Base-by-base conservation (phyloP, 2,888 invertebrate genomes). In the Dorcus parallelipipedus region DNA sequence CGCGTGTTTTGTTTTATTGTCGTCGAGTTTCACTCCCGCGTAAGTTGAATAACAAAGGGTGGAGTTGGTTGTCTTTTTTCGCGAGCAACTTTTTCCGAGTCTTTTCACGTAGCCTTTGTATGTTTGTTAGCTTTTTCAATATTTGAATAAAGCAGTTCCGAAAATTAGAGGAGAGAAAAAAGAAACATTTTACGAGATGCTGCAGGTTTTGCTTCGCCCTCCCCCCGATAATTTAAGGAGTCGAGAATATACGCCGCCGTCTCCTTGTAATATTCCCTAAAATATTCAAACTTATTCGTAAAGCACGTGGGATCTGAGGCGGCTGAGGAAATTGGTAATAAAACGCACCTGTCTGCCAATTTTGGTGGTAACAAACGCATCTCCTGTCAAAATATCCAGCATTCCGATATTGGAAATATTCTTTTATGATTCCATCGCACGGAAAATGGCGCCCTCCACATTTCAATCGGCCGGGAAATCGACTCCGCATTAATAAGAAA, bases 311-410 rank as follows among this genome's bases (percentile, higher is more conserved):
- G 42, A 10, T 42, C 42, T 10, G 42, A 65, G 65, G 64, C 64
- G 54, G 58, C 59, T 39, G 54, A 52, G 59, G 63, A 67, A 61
- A 61, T 57, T 58, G 61, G 62, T 66, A 69, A 70, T 71, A 71
- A 71, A 71, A 71, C 66, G 67, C 71, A 71, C 71, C 71, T 71
- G 71, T 64, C 67, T 62, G 50, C 66, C 65, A 64, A 67, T 69
- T 71, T 69, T 63, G 60, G 67, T 65, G 68, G 67, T 69, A 69
- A 68, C 69, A 65, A 71, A 71, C 69, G 68, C 67, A 65, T 69
- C 67, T 67, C 67, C 68, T 69, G 69, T 71, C 71, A 70, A 68
- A 70, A 67, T 68, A 67, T 65, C 54, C 52, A 60, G 58, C 56
- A 57, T 64, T 62, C 66, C 42, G 66, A 69, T 69, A 67, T 69